Base-by-base conservation (phyloP, 2,888 invertebrate species). In the Allacma fusca region DNA sequence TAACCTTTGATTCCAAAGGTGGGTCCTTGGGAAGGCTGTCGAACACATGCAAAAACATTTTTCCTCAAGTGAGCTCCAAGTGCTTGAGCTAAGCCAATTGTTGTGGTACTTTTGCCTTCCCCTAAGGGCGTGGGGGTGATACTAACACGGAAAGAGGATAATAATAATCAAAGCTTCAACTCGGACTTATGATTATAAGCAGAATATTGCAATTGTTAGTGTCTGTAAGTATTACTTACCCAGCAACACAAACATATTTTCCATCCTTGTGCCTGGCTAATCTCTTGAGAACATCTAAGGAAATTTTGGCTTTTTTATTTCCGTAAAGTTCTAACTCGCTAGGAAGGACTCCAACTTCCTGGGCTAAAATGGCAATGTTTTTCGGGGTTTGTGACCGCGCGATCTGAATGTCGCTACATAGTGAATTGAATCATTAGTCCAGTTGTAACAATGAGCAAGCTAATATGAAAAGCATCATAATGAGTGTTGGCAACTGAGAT, bases 21-120 rank as follows among this genome's bases (percentile, higher is more conserved):
- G 1, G 99, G 99, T 1, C 99, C 99, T 88, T 98, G 98, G 70
- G 97, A 98, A 0, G 99, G 98, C 86, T 99, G 99, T 0, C 99
- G 90, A 85, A 99, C 91, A 85, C 96, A 96, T 0, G 96, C 98
- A 86, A 99, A 92, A 0, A 95, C 91, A 88, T 98, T 98, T 83
- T 90, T 92, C 2, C 91, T 90, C 83, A 91, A 91, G 85, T 96
- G 95, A 0, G 94, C 94, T 0, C 93, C 91, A 75, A 99, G 88
- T 0, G 98, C 97, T 88, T 99, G 99, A 4, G 93, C 93, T 81
- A 98, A 87, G 1, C 98, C 99, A 29, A 76, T 89, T 0, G 95
- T 90, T 0, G 97, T 97, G 0, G 98, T 99, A 85, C 96, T 97
- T 88, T 99, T 99, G 43, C 98, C 98, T 88, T 99, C 98, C 0